Evolutionary conservation across 1,140 invertebrate species (phyloP).

Genomic region (Diplogasteroides magnus): DNA sequence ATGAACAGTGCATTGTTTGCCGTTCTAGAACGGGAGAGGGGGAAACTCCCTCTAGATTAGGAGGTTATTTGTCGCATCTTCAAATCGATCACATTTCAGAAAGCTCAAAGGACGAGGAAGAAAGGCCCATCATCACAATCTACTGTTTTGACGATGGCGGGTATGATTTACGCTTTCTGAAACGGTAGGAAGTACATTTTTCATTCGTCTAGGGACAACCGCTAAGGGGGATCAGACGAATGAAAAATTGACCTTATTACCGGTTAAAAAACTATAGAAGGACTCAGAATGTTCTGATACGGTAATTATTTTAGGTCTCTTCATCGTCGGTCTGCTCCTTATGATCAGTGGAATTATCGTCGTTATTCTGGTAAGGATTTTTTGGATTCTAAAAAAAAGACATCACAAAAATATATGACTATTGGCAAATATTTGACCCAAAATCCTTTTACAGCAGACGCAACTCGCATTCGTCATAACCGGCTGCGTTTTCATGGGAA

Average conservation of each 20-base stretch:
- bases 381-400: neutral
- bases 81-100: slow-evolving; percentile 10
- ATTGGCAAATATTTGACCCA: neutral
- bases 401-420: neutral
- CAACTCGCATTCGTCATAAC: slow-evolving; percentile 23
- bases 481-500: slow-evolving; percentile 29
- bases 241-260: no score
- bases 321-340: slow-evolving; percentile 31
- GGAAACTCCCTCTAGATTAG: no score
- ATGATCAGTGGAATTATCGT: slow-evolving; percentile 33
- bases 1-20: no score
- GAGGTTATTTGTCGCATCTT: neutral
- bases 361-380: slow-evolving; percentile 25
- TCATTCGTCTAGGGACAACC: no score
- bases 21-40: no score
- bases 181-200: no score
- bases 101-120: slow-evolving; percentile 20
- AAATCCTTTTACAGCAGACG: slow-evolving; percentile 21
- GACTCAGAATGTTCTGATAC: no score
- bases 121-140: slow-evolving; percentile 29
- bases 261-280: no score
- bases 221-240: no score
- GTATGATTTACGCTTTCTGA: no score
- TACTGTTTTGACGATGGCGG: slow-evolving; percentile 31
- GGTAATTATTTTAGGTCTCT: no score